These are phyloP conservation scores for Capricornis sumatraensis DNA, from an alignment of 2,113 vertebrate species.

Conservation along the genomic window DNA sequence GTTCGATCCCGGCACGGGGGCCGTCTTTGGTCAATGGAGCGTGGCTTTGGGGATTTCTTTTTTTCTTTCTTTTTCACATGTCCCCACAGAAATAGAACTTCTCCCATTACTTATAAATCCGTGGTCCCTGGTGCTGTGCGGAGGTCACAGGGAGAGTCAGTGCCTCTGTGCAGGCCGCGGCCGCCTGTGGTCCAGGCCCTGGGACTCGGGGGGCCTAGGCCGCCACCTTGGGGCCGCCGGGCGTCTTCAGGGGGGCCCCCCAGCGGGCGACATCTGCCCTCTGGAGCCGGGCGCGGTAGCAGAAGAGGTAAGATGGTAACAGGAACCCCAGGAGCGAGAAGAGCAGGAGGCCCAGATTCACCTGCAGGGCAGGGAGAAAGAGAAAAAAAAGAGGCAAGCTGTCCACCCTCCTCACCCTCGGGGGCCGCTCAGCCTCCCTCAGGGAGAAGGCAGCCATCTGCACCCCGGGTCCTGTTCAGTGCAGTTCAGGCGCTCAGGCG, in stretches of 20 bases:
- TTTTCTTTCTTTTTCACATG: conserved; percentile 30
- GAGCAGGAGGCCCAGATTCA: conserved; percentile 82
- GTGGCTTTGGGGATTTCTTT: neutral
- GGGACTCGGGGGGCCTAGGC: neutral
- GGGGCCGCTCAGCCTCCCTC: neutral
- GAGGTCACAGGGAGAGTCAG: conserved; percentile 19
- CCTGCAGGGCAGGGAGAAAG: conserved; percentile 1
- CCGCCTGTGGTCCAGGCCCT: neutral
- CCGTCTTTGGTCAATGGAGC: neutral
- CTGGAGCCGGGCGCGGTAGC: conserved; percentile 78
- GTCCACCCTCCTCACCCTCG: neutral
- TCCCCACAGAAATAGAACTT: conserved; percentile 69
- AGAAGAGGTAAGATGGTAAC: conserved; percentile 87
- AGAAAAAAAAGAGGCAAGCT: neutral
- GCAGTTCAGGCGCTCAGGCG: neutral
- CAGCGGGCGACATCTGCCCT: conserved; percentile 55
- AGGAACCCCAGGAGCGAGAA: conserved; percentile 85
- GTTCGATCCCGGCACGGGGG: neutral
- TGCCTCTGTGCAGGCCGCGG: neutral
- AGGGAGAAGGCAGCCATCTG: neutral
- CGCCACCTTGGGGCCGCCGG: neutral
- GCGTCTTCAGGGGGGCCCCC: conserved; percentile 28
- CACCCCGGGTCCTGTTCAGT: neutral
- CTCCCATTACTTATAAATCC: conserved; percentile 58
- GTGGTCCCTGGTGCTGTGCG: neutral